Percentiles rank a stretch among this genome's conserved stretches.
Evolutionary conservation across 1,140 invertebrate species (phyloP).

Genomic region (Cataglyphis hispanica): DNA sequence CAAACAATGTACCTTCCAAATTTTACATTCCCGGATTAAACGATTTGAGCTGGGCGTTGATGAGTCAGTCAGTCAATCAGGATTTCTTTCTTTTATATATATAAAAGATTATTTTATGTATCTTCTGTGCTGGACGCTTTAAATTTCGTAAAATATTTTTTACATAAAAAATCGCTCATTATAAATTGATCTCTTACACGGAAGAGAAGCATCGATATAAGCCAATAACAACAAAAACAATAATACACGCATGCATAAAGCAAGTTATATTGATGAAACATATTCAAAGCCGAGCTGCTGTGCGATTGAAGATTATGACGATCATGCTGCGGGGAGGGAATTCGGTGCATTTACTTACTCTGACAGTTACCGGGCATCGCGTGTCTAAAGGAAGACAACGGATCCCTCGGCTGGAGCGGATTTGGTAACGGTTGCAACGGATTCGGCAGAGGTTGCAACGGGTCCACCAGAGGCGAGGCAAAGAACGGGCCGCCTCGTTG

Average conservation of each 20-base stretch:
- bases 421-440: constrained; percentile 84
- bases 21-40: too few species aligned
- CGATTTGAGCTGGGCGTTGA: too few species aligned
- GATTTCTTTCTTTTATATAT: too few species aligned
- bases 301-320: background rate
- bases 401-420: constrained; percentile 88
- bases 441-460: constrained; percentile 86
- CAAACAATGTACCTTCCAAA: too few species aligned
- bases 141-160: background rate
- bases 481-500: constrained; percentile 93
- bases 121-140: background rate
- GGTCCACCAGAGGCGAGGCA: constrained; percentile 89
- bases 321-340: constrained; percentile 4
- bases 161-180: background rate
- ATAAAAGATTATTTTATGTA: too few species aligned
- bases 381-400: constrained; percentile 93
- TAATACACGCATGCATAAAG: background rate
- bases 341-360: constrained; percentile 89
- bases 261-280: background rate
- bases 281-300: background rate
- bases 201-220: background rate
- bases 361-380: constrained; percentile 95
- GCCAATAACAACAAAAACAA: background rate
- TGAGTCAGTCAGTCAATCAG: too few species aligned
- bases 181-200: background rate